Base-by-base conservation (phyloP, 1,140 invertebrate species). In the Leptopilina boulardi region DNA sequence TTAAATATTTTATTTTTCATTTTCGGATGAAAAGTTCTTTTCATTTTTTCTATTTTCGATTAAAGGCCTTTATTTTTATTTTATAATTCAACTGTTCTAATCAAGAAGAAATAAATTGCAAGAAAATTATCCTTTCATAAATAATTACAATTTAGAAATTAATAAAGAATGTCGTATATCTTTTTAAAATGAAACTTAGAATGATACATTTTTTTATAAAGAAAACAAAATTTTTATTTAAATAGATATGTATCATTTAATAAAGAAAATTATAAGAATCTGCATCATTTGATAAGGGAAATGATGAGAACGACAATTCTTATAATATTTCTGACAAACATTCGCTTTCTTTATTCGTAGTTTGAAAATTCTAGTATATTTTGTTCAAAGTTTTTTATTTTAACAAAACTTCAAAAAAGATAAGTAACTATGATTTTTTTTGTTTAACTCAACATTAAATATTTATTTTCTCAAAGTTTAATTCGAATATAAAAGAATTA, bases 61-160 rank as follows among this genome's bases (percentile, higher is more conserved):
- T 18, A 18, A 51, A 51, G 18, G 47, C n/a, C 15, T n/a, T 51
- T n/a, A 51, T 0, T 51, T n/a, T 51, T n/a, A 51, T 0, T 51
- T 51, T 51, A 38, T 51, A 51, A 51, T 51, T 51, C 15, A 51
- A 51, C n/a, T 51, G 47, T 8, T n/a, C 47, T 51, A 1, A 18
- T 51, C 47, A 5, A 51, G 6, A 6, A 21, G 21, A 70, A 59
- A 59, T 59, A 30, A 21, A 30, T 30, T 26, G 59, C 59, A 70
- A 70, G 13, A 70, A 70, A 70, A 70, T 15, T 70, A 19, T 3
- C 15, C 38, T 38, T 38, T 38, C 5, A 38, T 9, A 38, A 34
- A 10, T 41, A 41, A 41, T n/a, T 71, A 9, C n/a, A 30, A 18
- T 26, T 34, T 74, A 18, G 3, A 74, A 59, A 44, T 38, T 76